phyloP scores from a whole-genome alignment of 2,797 vertebrate species.

The Erethizon dorsatum region DNA sequence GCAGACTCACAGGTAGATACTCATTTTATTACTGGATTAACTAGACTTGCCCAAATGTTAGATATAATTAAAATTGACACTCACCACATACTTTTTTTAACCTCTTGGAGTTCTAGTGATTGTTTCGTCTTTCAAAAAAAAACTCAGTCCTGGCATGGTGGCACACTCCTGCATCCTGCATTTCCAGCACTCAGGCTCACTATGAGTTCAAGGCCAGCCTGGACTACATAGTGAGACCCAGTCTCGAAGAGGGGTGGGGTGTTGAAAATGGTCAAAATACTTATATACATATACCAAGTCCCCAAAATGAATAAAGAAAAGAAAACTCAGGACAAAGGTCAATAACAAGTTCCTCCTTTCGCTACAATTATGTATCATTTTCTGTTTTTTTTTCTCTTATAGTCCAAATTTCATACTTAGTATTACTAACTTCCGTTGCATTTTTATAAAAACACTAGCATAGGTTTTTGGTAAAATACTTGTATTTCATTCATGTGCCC shows the following conservation, averaged over 20 bases:
- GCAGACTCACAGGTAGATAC: constrained; percentile 98
- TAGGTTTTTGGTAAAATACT: constrained; percentile 37
- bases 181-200: neutral
- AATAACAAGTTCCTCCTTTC: neutral
- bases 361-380: neutral
- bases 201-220: neutral
- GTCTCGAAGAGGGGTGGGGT: neutral
- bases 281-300: neutral
- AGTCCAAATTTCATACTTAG: constrained; percentile 42
- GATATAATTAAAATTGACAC: constrained; percentile 26
- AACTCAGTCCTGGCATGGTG: neutral
- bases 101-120: neutral
- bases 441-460: neutral
- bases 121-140: constrained; percentile 33
- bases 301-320: neutral
- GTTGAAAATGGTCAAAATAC: neutral
- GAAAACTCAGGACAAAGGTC: neutral
- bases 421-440: neutral
- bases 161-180: neutral
- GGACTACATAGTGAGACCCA: neutral
- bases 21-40: neutral
- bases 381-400: neutral
- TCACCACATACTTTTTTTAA: neutral
- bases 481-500: constrained; percentile 28
- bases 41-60: constrained; percentile 31